These are phyloP conservation scores for Shinisaurus crocodilurus DNA, from an alignment of 2,113 vertebrate species.

Conservation along the genomic window DNA sequence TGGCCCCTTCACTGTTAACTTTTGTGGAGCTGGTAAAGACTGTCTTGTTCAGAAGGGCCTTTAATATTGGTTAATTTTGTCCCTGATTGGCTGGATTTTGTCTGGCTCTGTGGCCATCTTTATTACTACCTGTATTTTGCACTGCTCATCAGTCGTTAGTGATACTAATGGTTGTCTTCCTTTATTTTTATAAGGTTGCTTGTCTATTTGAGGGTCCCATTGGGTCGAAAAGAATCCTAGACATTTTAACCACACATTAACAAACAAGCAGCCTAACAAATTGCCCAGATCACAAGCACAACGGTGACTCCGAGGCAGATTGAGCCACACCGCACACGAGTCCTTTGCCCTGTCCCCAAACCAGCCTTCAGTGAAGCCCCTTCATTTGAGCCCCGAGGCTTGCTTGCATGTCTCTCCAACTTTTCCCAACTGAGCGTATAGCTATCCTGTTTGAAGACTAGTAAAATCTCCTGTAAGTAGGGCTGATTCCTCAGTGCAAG, in stretches of 20 bases:
- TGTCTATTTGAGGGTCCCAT: too few species aligned
- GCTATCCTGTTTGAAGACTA: neutral
- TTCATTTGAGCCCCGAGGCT: too few species aligned
- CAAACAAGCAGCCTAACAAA: neutral
- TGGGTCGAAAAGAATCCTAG: too few species aligned
- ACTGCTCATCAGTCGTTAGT: too few species aligned
- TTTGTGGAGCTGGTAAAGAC: neutral
- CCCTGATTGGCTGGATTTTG: neutral
- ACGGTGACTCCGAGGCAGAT: neutral
- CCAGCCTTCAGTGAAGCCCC: too few species aligned
- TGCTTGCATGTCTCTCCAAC: too few species aligned
- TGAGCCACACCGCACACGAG: too few species aligned
- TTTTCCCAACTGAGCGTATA: neutral
- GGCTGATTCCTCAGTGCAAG: too few species aligned
- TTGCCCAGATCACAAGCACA: too few species aligned
- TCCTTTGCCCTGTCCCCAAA: neutral
- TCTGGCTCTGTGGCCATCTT: neutral
- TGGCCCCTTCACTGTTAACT: neutral
- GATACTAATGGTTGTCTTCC: too few species aligned
- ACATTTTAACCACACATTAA: too few species aligned
- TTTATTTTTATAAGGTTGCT: too few species aligned
- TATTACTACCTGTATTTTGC: neutral
- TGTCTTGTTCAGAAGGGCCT: neutral
- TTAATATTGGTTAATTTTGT: neutral
- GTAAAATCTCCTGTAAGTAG: neutral